Percentiles rank a stretch among this genome's conserved stretches.
Evolutionary conservation across 2,888 invertebrate genomes (phyloP).

Genomic region (Aspidiotus destructor): DNA sequence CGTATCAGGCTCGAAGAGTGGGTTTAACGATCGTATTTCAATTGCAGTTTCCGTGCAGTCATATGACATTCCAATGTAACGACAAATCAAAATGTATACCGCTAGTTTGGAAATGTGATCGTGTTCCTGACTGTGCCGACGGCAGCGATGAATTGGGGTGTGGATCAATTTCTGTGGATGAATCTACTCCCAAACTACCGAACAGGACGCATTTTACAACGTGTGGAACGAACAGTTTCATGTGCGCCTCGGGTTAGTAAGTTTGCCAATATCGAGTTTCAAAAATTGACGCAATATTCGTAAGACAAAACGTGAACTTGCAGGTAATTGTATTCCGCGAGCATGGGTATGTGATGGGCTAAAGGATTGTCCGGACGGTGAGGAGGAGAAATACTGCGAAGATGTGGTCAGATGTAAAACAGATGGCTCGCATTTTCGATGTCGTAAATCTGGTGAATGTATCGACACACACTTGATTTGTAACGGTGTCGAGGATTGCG

Average conservation of each 20-base stretch:
- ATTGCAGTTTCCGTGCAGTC: slow-evolving; percentile 48
- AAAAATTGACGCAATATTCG: too few species aligned
- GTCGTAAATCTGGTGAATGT: slow-evolving; percentile 55
- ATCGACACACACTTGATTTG: slow-evolving; percentile 47
- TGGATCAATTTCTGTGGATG: slow-evolving; percentile 39
- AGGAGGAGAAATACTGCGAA: slow-evolving; percentile 53
- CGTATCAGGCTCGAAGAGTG: slow-evolving; percentile 35
- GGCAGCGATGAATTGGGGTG: slow-evolving; percentile 62
- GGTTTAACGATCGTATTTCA: slow-evolving; percentile 47
- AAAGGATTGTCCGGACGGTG: slow-evolving; percentile 50
- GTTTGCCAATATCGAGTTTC: not conserved
- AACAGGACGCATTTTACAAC: slow-evolving; percentile 35
- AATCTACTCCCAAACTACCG: slow-evolving; percentile 37
- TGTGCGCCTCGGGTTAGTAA: slow-evolving; percentile 32
- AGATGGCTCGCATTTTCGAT: slow-evolving; percentile 47
- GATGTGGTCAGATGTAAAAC: slow-evolving; percentile 38
- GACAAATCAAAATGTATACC: slow-evolving; percentile 59
- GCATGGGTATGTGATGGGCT: slow-evolving; percentile 55
- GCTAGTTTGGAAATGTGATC: slow-evolving; percentile 68
- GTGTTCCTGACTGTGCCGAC: slow-evolving; percentile 65
- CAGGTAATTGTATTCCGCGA: slow-evolving; percentile 51
- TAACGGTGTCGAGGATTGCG: slow-evolving; percentile 48
- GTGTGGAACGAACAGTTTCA: slow-evolving; percentile 36
- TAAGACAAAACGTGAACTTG: not conserved
- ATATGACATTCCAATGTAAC: slow-evolving; percentile 69